Evolutionary conservation across 2,888 invertebrate genomes (phyloP), one percentile per base, ranked within the genome.

Genomic region (Theretra japonica): DNA sequence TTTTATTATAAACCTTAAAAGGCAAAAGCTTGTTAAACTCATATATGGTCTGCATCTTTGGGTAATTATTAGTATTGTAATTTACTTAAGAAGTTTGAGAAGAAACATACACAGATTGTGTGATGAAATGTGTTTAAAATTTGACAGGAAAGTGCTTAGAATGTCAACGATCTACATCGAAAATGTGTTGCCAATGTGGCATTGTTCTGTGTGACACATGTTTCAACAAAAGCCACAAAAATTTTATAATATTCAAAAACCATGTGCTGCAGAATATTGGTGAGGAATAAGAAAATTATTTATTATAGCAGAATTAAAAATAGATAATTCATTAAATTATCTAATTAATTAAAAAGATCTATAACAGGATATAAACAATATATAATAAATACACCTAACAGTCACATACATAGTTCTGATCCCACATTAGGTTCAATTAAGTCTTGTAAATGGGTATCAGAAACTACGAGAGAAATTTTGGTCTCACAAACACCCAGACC

Each of bases 221-320:
- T 77, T 94, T 94, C 73, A 89, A 85, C 72, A 93, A 90, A 81
- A 86, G 88, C 7, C 94, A 94, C 76, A 92, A 91, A 74, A 90
- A 90, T 73, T 93, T 92, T 78, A 81, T 91, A n/a, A 85, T 92
- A 73, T 93, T 94, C 75, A 89, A 90, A 80, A 91, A 86, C 74
- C 94, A 94, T 84, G 76, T 83, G 2, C 83, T 92, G 1, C 84
- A 86, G 74, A 83, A 85, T 71, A 91, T 91, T 73, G 88, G 88
- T 89, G 75, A 75, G 41, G 2, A 41, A 11, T 15, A 41, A 41
- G 41, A 41, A 41, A 41, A 15, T 41, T 1, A 41, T 2, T 41
- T 11, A 41, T 11, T 15, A 15, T 11, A 41, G 2, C 41, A 3
- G 8, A 41, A 11, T 11, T 41, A 15, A 15, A 41, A 41, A 41